Conservation (phyloP, 2,797 vertebrate species). For the Pseudochirops cupreus region DNA sequence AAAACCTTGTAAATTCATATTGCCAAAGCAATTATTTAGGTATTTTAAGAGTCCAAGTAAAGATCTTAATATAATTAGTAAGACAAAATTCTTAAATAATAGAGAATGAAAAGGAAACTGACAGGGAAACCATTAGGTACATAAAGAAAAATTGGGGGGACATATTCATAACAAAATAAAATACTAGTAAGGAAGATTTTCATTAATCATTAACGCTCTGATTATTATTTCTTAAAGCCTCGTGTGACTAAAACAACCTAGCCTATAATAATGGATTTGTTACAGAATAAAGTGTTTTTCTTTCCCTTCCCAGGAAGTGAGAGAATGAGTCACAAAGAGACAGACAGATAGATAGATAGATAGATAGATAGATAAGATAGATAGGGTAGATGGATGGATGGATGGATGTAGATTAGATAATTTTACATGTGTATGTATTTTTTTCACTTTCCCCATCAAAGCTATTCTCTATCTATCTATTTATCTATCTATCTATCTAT, state of each 20-base stretch:
- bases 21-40: neutral
- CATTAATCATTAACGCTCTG: conserved; percentile 22
- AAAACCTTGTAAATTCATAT: conserved; percentile 40
- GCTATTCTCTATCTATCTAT: neutral
- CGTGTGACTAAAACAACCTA: conserved; percentile 2
- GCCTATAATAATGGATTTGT: conserved; percentile 25
- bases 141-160: neutral
- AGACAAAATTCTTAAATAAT: conserved; percentile 30
- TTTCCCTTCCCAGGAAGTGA: neutral
- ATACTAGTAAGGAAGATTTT: neutral
- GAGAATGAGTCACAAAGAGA: neutral
- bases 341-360: neutral
- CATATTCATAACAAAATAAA: conserved; percentile 31
- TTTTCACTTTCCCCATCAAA: neutral
- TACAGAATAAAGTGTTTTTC: neutral
- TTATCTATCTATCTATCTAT: too few relatives aligned
- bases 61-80: neutral
- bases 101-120: conserved; percentile 5
- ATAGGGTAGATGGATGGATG: neutral
- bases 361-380: neutral
- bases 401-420: neutral
- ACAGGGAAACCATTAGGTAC: neutral
- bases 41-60: neutral
- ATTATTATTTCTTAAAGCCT: conserved; percentile 13
- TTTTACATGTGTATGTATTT: neutral